A percentile compares a stretch with the other conserved stretches of the same genome.
phyloP scores from a whole-genome alignment of 1,140 invertebrate species.

The Lepidurus packardi region DNA sequence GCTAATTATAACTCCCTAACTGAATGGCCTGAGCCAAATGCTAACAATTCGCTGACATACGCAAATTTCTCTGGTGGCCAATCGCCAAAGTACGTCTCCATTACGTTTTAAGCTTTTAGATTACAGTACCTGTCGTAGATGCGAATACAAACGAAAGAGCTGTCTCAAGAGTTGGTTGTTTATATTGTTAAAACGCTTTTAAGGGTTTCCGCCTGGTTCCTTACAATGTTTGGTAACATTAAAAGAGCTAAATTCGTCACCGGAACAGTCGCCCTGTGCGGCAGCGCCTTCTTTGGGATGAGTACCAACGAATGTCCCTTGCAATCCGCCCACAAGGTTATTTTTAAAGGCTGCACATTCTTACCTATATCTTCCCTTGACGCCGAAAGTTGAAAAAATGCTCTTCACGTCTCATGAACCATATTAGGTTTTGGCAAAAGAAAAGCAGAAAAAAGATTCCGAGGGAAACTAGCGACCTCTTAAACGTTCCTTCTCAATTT shows the following conservation, averaged over 20 bases:
- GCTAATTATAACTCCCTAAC: slow-evolving; percentile 1
- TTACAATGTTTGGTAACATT: not conserved
- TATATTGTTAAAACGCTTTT: too few relatives aligned
- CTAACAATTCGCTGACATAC: not conserved
- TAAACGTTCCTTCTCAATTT: not conserved
- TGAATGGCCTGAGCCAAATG: not conserved
- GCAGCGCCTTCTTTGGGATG: not conserved
- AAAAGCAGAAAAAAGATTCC: not conserved
- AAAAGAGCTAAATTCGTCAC: slow-evolving; percentile 7
- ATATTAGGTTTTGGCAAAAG: not conserved
- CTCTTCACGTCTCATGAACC: not conserved
- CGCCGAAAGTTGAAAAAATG: not conserved
- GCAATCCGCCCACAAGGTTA: not conserved
- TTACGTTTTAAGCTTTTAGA: not conserved
- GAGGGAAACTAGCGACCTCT: not conserved
- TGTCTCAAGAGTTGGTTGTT: not conserved
- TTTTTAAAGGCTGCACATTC: slow-evolving; percentile 15
- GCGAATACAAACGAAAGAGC: not conserved
- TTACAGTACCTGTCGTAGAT: not conserved
- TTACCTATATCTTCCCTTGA: not conserved
- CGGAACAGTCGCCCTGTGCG: not conserved
- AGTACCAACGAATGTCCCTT: not conserved
- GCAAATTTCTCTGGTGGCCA: not conserved
- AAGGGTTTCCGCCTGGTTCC: not conserved
- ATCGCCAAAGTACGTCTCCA: not conserved